Conservation (phyloP, 2,113 vertebrate genomes). For the Electrona antarctica region DNA sequence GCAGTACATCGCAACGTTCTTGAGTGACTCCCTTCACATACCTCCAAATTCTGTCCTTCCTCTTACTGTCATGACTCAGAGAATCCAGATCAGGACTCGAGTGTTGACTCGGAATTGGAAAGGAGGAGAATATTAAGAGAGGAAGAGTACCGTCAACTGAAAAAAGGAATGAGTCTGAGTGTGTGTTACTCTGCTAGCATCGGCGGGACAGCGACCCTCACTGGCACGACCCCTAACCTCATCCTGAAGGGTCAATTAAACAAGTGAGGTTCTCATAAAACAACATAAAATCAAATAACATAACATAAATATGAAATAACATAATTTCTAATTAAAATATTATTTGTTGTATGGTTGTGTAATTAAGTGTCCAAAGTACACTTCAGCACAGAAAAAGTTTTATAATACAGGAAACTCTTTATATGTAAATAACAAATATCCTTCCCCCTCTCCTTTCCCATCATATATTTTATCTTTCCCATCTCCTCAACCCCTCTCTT, state of each 20-base stretch:
- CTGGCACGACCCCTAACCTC: constrained; percentile 91
- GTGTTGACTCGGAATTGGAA: not conserved
- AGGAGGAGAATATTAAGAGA: constrained; percentile 22
- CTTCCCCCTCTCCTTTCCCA: not conserved
- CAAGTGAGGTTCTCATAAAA: constrained; percentile 74
- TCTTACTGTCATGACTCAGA: not conserved
- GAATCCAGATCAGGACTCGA: constrained; percentile 19
- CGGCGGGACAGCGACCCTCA: constrained; percentile 91
- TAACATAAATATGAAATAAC: not conserved
- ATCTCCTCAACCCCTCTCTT: not conserved
- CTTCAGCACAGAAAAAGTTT: too few species aligned
- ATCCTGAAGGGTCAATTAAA: constrained; percentile 91
- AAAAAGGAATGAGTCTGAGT: constrained; percentile 86
- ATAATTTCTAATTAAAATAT: not conserved
- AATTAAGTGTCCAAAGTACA: too few species aligned
- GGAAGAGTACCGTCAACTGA: constrained; percentile 73
- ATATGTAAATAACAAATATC: not conserved
- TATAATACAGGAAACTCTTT: too few species aligned
- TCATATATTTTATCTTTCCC: not conserved
- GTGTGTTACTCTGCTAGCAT: constrained; percentile 94
- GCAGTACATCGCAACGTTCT: too few species aligned
- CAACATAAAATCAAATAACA: not conserved
- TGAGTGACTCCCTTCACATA: too few species aligned
- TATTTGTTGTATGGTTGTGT: too few species aligned
- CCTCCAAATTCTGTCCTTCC: too few species aligned